A percentile compares a stretch with the other conserved stretches of the same genome.
These are phyloP conservation scores for Linnaemya tessellans DNA, from an alignment of 2,888 invertebrate species.

Conservation along the genomic window DNA sequence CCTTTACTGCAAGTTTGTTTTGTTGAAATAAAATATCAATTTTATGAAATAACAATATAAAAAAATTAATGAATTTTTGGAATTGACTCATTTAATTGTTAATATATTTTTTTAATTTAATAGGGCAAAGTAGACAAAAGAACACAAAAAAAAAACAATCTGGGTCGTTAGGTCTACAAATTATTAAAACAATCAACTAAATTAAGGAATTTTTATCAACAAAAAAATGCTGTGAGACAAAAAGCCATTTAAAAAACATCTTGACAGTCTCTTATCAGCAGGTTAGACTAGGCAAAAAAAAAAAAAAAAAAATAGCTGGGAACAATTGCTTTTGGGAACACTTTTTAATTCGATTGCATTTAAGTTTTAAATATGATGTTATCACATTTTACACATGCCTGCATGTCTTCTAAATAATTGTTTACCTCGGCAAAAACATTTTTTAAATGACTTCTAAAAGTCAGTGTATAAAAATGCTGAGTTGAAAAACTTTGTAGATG, in stretches of 20 bases:
- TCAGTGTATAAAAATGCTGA: not conserved
- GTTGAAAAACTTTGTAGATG: not conserved
- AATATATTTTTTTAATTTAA: not conserved
- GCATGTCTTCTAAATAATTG: not conserved
- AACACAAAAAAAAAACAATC: slow-evolving; percentile 2
- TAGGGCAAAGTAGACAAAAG: not conserved
- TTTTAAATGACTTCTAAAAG: not conserved
- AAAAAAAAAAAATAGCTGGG: not conserved
- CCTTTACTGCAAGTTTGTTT: not conserved
- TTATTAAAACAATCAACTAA: not conserved
- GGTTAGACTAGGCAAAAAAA: not conserved
- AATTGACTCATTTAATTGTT: slow-evolving; percentile 27
- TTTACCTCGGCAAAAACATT: not conserved
- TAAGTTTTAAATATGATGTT: not conserved
- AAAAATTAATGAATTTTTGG: not conserved
- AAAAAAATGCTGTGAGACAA: not conserved
- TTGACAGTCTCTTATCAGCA: not conserved
- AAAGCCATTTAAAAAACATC: not conserved
- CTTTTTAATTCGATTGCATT: not conserved
- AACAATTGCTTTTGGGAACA: not conserved
- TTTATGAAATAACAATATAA: too few species aligned
- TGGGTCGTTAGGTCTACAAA: slow-evolving; percentile 10
- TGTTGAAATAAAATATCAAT: not conserved
- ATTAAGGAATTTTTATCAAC: not conserved
- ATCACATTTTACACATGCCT: not conserved